Evolutionary conservation across 2,888 invertebrate species (phyloP), one percentile per base, ranked within the genome.

Genomic region (Ennomos erosarius): DNA sequence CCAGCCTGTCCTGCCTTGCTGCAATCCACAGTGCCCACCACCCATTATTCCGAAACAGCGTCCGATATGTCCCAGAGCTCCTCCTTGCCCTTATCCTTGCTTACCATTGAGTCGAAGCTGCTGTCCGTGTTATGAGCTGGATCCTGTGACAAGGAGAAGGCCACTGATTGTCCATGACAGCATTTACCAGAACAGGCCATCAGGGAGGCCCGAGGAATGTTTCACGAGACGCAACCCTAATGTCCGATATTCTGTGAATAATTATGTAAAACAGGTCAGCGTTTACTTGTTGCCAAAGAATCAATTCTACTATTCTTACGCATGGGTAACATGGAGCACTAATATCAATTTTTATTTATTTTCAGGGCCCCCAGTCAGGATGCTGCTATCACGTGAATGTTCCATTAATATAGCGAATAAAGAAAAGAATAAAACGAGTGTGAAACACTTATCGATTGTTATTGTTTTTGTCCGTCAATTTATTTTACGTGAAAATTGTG

Each of bases 141-240:
- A 94, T 60, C 94, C 94, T 1, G 93, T 94, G 50, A 94, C 93
- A 0, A 87, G 93, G 10, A 90, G 94, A 64, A 85, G 94, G 64
- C 94, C 94, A 3, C 81, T 94, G 39, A 93, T 94, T 65, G 93
- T 93, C 64, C 92, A 94, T 79, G 93, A 94, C 46, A 91, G 94
- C 65, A 86, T 94, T 11, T 86, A 82, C 48, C 84, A 85, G 53
- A 75, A 75, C n/a, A 81, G 85, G 46, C 84, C 82, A 6, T 76
- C 87, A 13, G 84, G 85, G 1, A 62, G 72, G 6, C 89, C 88
- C 9, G 81, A 47, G 9, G 79, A 84, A 63, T 82, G 82, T 60
- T 85, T 61, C 26, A 74, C 75, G 34, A 74, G 82, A 52, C 69
- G 72, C 1, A 78, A 83, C 45, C 84, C 88, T 2, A 81, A 79